phyloP scores from a whole-genome alignment of 2,797 vertebrate genomes.

The Glyptemys insculpta region DNA sequence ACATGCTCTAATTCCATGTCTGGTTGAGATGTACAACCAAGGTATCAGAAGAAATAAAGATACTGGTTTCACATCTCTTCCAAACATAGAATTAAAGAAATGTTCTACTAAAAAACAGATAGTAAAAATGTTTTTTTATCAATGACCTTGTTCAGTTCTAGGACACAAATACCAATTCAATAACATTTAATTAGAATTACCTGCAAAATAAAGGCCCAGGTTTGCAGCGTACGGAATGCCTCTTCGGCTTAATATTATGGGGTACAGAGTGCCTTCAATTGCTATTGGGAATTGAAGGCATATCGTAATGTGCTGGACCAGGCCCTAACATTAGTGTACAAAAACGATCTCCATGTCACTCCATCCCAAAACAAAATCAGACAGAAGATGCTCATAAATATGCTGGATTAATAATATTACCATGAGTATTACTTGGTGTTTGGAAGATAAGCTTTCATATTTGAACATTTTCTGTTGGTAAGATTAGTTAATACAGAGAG shows the following conservation, averaged over 20 bases:
- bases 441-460: conserved; percentile 17
- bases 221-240: background rate
- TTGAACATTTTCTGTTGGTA: conserved; percentile 50
- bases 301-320: background rate
- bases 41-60: background rate
- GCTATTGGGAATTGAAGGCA: background rate
- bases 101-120: background rate
- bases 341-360: conserved; percentile 1
- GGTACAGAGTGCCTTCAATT: background rate
- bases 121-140: background rate
- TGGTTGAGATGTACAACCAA: background rate
- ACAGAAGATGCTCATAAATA: background rate
- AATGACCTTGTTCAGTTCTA: background rate
- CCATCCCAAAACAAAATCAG: background rate
- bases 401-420: background rate
- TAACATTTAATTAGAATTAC: background rate
- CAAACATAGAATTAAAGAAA: background rate
- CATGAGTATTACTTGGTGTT: background rate
- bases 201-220: background rate
- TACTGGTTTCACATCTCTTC: background rate
- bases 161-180: background rate
- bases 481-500: conserved; percentile 30
- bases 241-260: background rate
- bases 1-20: background rate
- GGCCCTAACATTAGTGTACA: conserved; percentile 41